These are phyloP conservation scores for Drosophila peninsularis DNA, from an alignment of 2,888 invertebrate species.

Conservation along the genomic window DNA sequence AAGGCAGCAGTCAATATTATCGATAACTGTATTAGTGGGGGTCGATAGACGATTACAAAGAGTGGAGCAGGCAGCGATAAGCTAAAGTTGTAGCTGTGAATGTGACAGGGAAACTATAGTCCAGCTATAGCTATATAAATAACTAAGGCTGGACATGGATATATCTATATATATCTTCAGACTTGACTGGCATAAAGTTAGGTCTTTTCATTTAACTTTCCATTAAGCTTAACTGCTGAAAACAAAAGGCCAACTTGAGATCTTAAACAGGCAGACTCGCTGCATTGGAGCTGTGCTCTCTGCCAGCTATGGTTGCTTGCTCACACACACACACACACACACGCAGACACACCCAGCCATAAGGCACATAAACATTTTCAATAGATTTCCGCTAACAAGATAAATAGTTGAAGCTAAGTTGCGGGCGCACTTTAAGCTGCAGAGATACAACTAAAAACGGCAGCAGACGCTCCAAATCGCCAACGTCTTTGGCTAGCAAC, in stretches of 20 bases:
- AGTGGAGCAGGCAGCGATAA: not conserved
- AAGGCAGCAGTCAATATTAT: conserved; percentile 7
- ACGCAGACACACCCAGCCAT: conserved; percentile 18
- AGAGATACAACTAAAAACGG: conserved; percentile 44
- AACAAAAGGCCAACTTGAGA: conserved; percentile 7
- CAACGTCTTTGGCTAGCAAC: conserved; percentile 29
- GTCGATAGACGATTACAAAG: not conserved
- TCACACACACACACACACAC: not conserved
- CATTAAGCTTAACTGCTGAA: conserved; percentile 7
- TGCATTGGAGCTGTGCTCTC: not conserved
- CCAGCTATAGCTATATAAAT: not conserved
- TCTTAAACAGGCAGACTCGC: conserved; percentile 11
- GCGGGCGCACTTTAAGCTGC: conserved; percentile 59
- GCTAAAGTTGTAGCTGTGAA: too few relatives aligned
- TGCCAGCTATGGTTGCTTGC: conserved; percentile 27
- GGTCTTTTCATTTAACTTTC: not conserved
- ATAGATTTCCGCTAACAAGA: conserved; percentile 80
- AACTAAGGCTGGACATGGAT: too few relatives aligned
- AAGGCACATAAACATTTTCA: conserved; percentile 71
- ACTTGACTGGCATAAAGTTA: not conserved
- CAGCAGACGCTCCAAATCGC: conserved; percentile 64
- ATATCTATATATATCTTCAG: not conserved
- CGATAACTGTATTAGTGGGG: not conserved
- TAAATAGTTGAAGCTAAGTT: conserved; percentile 72
- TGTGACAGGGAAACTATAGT: not conserved